Evolutionary conservation across 2,113 vertebrate genomes (phyloP).

Genomic region (Polyodon spathula): DNA sequence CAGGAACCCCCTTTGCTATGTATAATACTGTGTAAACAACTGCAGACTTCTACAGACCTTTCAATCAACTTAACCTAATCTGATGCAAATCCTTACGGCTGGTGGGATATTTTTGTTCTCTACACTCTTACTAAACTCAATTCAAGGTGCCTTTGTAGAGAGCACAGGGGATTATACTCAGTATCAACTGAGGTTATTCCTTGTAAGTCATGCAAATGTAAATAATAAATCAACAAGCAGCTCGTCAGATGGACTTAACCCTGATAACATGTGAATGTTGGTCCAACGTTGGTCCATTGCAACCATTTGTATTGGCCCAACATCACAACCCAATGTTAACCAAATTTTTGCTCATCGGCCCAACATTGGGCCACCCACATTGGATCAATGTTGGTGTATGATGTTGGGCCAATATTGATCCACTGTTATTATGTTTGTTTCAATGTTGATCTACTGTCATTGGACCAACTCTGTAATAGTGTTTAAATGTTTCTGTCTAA

Average conservation of each 20-base stretch:
- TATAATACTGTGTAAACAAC: constrained; percentile 5
- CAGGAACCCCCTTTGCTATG: not conserved
- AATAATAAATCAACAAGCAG: constrained; percentile 5
- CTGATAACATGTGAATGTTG: not conserved
- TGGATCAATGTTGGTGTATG: too few species aligned
- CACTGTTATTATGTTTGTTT: too few species aligned
- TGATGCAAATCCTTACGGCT: constrained; percentile 15
- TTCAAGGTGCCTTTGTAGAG: constrained; percentile 8
- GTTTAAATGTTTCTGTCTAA: too few species aligned
- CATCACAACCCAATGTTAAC: too few species aligned
- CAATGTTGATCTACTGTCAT: too few species aligned
- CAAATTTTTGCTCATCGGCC: too few species aligned
- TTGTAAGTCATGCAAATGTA: constrained; percentile 6
- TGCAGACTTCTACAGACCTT: constrained; percentile 7
- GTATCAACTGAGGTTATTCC: not conserved
- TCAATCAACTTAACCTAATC: constrained; percentile 7
- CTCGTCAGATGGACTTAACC: not conserved
- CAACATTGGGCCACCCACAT: too few species aligned
- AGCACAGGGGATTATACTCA: not conserved
- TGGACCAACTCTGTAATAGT: too few species aligned
- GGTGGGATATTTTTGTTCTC: constrained; percentile 9
- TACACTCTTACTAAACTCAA: constrained; percentile 1
- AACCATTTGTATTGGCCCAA: too few species aligned
- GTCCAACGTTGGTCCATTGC: too few species aligned
- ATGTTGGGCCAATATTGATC: too few species aligned